A percentile compares a stretch with the other conserved stretches of the same genome.
Evolutionary conservation across 2,113 vertebrate genomes (phyloP).

Genomic region (Odontophorus gujanensis): DNA sequence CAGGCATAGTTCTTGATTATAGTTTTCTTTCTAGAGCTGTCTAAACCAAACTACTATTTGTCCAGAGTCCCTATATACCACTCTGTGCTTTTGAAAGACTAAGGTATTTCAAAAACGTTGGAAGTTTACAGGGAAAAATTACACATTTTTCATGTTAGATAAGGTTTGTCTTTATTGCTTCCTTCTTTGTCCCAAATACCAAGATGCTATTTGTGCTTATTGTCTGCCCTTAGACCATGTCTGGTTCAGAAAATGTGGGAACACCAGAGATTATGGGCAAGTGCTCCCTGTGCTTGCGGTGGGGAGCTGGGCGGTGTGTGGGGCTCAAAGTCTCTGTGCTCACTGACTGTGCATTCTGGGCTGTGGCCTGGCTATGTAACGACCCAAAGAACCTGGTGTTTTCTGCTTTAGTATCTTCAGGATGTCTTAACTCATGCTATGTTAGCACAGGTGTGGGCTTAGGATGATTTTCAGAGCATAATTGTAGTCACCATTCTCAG

Average conservation of each 20-base stretch:
- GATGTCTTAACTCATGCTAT: background rate
- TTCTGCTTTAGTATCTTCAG: background rate
- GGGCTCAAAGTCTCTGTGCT: background rate
- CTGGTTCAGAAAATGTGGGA: background rate
- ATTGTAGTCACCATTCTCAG: background rate
- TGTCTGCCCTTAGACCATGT: background rate
- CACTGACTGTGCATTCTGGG: fast-evolving
- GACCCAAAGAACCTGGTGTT: background rate
- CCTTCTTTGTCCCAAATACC: background rate
- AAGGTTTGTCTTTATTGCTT: background rate
- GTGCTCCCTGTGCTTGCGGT: background rate
- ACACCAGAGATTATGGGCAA: background rate
- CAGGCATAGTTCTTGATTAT: background rate
- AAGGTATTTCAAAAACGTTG: background rate
- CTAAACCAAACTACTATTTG: background rate
- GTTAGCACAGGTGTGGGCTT: background rate
- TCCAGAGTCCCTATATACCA: background rate
- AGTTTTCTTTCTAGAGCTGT: background rate
- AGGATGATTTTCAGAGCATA: background rate
- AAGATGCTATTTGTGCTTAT: background rate
- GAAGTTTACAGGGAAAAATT: background rate
- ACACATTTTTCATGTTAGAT: background rate
- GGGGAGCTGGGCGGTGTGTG: background rate
- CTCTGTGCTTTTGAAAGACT: background rate
- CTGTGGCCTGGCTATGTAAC: fast-evolving